Evolutionary conservation across 2,113 vertebrate species (phyloP).

Genomic region (Syngnathus scovelli): DNA sequence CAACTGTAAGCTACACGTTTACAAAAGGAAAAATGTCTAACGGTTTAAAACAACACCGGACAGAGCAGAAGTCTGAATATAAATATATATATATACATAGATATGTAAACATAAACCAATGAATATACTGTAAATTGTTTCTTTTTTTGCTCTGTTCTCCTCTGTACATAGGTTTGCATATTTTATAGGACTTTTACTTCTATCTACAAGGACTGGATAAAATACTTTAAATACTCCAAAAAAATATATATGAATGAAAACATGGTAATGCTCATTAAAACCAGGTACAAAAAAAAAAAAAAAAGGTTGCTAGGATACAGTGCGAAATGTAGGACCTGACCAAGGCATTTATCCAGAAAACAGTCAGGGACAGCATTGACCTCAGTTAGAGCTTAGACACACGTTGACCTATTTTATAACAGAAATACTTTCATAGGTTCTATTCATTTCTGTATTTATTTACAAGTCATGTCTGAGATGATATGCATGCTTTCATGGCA

Average conservation of each 20-base stretch:
- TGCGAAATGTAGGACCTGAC: conserved; percentile 75
- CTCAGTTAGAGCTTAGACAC: conserved; percentile 70
- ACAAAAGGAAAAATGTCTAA: conserved; percentile 75
- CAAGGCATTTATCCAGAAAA: conserved; percentile 97
- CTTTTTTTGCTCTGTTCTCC: conserved; percentile 86
- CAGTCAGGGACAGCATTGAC: conserved; percentile 88
- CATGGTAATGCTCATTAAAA: conserved; percentile 67
- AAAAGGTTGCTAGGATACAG: conserved; percentile 51
- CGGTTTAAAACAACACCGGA: conserved; percentile 73
- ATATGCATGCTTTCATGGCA: conserved; percentile 72
- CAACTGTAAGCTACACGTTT: conserved; percentile 93
- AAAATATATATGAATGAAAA: conserved; percentile 70
- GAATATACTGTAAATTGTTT: conserved; percentile 81
- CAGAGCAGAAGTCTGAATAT: conserved; percentile 94
- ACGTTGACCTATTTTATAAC: conserved; percentile 67
- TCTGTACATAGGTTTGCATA: conserved; percentile 99
- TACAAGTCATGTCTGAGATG: conserved; percentile 61
- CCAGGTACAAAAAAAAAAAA: conserved; percentile 56
- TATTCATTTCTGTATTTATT: conserved; percentile 64
- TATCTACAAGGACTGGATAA: conserved; percentile 86
- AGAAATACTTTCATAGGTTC: conserved; percentile 55
- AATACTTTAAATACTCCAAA: conserved; percentile 69
- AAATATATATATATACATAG: conserved; percentile 71
- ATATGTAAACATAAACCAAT: conserved; percentile 77
- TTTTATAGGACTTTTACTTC: conserved; percentile 99